Base-by-base conservation (phyloP, 1,140 invertebrate species). In the Chymomyza costata region DNA sequence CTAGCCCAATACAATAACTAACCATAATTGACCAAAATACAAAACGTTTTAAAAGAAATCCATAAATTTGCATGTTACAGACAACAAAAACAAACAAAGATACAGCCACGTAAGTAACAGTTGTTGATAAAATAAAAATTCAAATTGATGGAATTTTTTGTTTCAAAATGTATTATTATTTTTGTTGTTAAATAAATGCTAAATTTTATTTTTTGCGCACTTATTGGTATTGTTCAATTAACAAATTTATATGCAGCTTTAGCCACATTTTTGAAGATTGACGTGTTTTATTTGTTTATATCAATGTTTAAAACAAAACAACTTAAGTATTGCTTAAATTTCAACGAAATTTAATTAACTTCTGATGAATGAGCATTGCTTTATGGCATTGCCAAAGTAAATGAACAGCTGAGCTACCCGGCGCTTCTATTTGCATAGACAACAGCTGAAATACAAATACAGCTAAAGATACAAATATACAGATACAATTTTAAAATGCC, bases 271-370 rank as follows among this genome's bases (percentile, higher is more conserved):
- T n/a, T 49, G 21, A 25, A 25, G 3, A 31, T 34, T 21, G 17
- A 2, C 25, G 21, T 15, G 10, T 32, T 25, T 25, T 38, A 57
- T 45, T 63, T 43, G 17, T 14, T 37, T 30, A 21, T 13, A 49
- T 21, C 35, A 30, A 13, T 43, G 21, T 32, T 21, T 30, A 51
- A 51, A 62, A 60, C 40, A 44, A 31, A 50, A 45, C 28, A 63
- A 48, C 54, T 49, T 52, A 58, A 50, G 35, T 61, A 71, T 71
- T 49, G 58, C 59, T 60, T 61, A 18, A 34, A 59, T 50, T 43
- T 35, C 30, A 38, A 63, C 39, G 44, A 38, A 56, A 43, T 52
- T 25, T 60, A 70, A 59, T 47, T 46, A 61, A 45, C 40, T 31
- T 32, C 32, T n/a, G n/a, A n/a, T n/a, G n/a, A n/a, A n/a, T n/a